Base-by-base conservation (phyloP, 2,888 invertebrate species). In the Sarcophaga carnaria region DNA sequence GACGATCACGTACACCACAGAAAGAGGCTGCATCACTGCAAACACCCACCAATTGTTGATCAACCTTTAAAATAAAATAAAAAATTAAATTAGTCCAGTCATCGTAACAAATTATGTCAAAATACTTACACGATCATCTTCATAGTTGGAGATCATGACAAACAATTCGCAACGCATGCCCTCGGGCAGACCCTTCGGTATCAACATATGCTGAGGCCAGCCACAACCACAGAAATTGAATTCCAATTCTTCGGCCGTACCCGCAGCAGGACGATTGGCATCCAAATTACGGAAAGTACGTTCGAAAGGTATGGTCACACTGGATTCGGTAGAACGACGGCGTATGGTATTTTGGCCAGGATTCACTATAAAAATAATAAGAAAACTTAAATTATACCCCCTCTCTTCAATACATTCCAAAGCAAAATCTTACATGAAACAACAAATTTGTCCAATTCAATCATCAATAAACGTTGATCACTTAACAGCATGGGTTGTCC, bases 221-320 rank as follows among this genome's bases (percentile, higher is more conserved):
- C 97, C 97, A 91, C 97, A 97, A 83, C 97, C 97, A 93, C 97
- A 97, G 95, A 96, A 97, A 94, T 97, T 96, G 93, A 96, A 96
- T 87, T 94, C 93, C 0, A 94, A 94, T 0, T 94, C 93, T 0
- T 93, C 94, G 0, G 94, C 92, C 14, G 94, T 92, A 62, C 95
- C 95, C 0, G 94, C 94, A 14, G 92, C 89, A 0, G 96, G 96
- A 0, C 96, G 94, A 76, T 93, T 94, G 0, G 91, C 90, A 89
- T 96, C 96, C 89, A 96, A 91, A 91, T 96, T 95, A 17, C 96
- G 95, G 95, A 97, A 98, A 3, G 96, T 97, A 83, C 96, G 94
- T 92, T 97, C 97, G 92, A 96, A 97, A 0, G 97, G 97, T 90
- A 97, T 96, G 14, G 97, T 97, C n/a, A 98, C 96, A 0, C 97